Evolutionary conservation across 2,888 invertebrate species (phyloP).

Genomic region (Anaspis maculata): DNA sequence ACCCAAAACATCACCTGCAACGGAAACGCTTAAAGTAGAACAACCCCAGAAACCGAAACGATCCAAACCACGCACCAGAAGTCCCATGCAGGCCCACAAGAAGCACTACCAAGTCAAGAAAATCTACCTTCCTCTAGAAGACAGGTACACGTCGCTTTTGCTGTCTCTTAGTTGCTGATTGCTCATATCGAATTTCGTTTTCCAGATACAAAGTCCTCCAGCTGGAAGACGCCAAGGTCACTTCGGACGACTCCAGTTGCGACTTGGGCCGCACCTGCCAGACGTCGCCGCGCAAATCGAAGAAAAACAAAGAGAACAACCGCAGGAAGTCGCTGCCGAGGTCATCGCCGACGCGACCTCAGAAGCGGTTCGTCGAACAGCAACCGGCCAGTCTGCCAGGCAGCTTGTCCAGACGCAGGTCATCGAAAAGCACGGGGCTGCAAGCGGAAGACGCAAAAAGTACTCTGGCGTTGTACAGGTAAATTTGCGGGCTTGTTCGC

Average conservation of each 20-base stretch:
- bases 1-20: background rate
- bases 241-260: constrained; percentile 44
- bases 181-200: no score
- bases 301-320: constrained; percentile 57
- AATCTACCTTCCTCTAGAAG: no score
- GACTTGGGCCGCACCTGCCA: constrained; percentile 26
- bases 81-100: constrained; percentile 36
- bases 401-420: constrained; percentile 56
- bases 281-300: constrained; percentile 51
- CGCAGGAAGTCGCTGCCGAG: constrained; percentile 56
- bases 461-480: constrained; percentile 15
- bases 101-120: constrained; percentile 29
- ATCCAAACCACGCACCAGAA: constrained; percentile 35
- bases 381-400: constrained; percentile 37
- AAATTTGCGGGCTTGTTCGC: constrained; percentile 1
- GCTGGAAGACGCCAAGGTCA: constrained; percentile 25
- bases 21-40: no score
- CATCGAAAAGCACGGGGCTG: constrained; percentile 42
- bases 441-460: constrained; percentile 30
- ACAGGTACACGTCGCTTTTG: no score
- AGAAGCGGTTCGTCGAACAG: constrained; percentile 28
- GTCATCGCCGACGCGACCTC: constrained; percentile 47
- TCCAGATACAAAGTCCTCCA: no score
- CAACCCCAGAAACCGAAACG: constrained; percentile 38
- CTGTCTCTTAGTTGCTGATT: no score